A percentile compares a stretch with the other conserved stretches of the same genome.
These are phyloP conservation scores for Drosophila conformis DNA, from an alignment of 2,888 invertebrate genomes.

Conservation along the genomic window DNA sequence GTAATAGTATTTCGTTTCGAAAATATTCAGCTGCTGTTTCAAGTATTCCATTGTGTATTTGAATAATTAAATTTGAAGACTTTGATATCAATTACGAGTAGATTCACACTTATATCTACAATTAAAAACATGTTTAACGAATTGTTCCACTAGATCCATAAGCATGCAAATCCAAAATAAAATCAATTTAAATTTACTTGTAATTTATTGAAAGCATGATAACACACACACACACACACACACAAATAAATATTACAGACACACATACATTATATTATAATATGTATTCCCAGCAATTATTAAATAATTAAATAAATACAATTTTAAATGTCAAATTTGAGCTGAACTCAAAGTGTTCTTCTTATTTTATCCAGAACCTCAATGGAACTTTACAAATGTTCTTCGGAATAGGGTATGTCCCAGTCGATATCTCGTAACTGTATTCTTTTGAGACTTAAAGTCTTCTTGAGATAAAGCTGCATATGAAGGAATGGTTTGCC, in stretches of 20 bases:
- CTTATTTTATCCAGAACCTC: not conserved
- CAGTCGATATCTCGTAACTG: not conserved
- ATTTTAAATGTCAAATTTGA: constrained; percentile 80
- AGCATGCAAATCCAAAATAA: constrained; percentile 49
- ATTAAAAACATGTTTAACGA: constrained; percentile 59
- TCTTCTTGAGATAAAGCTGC: not conserved
- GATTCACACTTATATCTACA: constrained; percentile 43
- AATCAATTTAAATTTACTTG: constrained; percentile 66
- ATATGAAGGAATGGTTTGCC: not conserved
- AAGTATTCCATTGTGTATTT: constrained; percentile 20
- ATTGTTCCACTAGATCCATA: constrained; percentile 76
- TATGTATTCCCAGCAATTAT: constrained; percentile 80
- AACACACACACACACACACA: constrained; percentile 40
- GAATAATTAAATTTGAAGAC: constrained; percentile 7
- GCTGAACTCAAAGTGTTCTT: constrained; percentile 26
- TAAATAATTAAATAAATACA: constrained; percentile 81
- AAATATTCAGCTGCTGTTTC: constrained; percentile 12
- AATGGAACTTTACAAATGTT: not conserved
- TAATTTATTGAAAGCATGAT: constrained; percentile 76
- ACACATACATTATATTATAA: constrained; percentile 52
- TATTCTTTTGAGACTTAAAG: not conserved
- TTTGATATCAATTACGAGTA: constrained; percentile 32
- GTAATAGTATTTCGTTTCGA: not conserved
- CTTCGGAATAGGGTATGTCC: not conserved
- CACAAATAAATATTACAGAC: constrained; percentile 44